Base-by-base conservation (phyloP, 2,888 invertebrate species). In the Girardia tigrina region DNA sequence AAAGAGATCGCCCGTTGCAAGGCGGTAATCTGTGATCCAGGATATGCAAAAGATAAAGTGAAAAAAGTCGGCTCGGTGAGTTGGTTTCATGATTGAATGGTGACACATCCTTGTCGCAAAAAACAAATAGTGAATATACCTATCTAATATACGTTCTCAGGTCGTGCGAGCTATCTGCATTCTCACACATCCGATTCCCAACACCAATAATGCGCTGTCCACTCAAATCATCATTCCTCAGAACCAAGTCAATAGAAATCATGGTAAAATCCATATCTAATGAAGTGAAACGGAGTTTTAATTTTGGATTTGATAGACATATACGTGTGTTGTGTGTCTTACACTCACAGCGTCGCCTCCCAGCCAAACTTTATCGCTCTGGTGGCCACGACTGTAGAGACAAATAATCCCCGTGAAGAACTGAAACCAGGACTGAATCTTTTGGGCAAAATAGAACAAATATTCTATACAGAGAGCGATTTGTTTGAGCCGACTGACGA, bases 181-280 rank as follows among this genome's bases (percentile, higher is more conserved):
- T 80, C 85, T 99, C 87, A 93, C 97, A 86, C 97, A 98, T 86
- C 94, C 97, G 75, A 90, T 98, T 83, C 88, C 91, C 76, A 92
- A 91, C 84, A 97, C 97, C 73, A 93, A 97, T 86, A 92, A 93
- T 78, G 75, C 78, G 29, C 88, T 94, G 77, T 95, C 95, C 42
- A 94, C 94, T 82, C 98, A 99, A 87, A 94, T 99, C 80, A 99
- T 99, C 87, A 95, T 99, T 88, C 98, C 98, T 79, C 97, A 98
- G 85, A 95, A 95, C 85, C 95, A 97, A 87, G 91, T 93, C 79
- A 89, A 84, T 78, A 83, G 88, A 76, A 86, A 86, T 79, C 86
- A 85, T 79, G 88, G 87, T 87, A 79, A 79, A 79, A n/a, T n/a
- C n/a, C n/a, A n/a, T 1, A n/a, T 28, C 29, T 36, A 69, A n/a